Percentiles rank a stretch among this genome's conserved stretches.
These are phyloP conservation scores for Malurus leucopterus DNA, from an alignment of 2,797 vertebrate species.

Conservation along the genomic window DNA sequence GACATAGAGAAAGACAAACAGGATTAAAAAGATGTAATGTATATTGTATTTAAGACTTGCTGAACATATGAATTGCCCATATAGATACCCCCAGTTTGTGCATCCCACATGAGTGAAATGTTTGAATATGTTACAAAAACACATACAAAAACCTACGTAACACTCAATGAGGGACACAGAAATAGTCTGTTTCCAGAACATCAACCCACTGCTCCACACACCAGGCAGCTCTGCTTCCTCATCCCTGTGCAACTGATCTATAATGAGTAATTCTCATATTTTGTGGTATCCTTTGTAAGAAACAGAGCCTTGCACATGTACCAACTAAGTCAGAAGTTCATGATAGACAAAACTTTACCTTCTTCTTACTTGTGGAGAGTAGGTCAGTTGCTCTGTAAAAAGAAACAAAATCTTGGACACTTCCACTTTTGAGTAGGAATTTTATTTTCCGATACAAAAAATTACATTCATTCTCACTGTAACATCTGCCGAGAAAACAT, in stretches of 20 bases:
- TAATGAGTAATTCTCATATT: neutral
- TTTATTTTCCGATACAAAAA: neutral
- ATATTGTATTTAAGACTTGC: neutral
- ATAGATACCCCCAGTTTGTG: neutral
- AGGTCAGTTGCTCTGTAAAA: neutral
- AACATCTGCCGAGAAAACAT: neutral
- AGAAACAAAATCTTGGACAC: neutral
- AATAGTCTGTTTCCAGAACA: neutral
- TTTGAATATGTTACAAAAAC: neutral
- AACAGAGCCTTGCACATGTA: neutral
- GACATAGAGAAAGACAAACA: neutral
- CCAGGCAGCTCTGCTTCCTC: neutral
- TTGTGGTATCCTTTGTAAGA: neutral
- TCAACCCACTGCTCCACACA: neutral
- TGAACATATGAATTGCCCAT: neutral
- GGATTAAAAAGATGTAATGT: neutral
- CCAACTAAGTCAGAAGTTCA: neutral
- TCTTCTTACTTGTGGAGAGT: neutral
- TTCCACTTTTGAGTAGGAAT: neutral
- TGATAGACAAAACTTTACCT: neutral
- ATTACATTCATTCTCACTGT: neutral
- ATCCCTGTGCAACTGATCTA: neutral
- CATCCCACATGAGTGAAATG: neutral
- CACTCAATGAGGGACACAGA: neutral
- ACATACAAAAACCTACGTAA: neutral